Base-by-base conservation (phyloP, 2,113 vertebrate genomes). In the Callipepla squamata region DNA sequence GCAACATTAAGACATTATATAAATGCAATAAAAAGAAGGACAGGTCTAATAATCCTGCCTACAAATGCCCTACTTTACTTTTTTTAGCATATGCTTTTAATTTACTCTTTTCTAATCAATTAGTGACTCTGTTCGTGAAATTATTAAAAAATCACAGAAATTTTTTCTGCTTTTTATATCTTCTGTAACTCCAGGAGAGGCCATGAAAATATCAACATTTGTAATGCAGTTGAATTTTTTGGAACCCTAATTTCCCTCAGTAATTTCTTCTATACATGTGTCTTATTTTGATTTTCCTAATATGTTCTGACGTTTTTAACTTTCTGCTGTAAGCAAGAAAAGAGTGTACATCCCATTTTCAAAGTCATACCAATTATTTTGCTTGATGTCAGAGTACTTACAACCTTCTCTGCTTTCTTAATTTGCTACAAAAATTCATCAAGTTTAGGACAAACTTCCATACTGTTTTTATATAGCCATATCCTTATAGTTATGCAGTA, bases 141-240 rank as follows among this genome's bases (percentile, higher is more conserved):
- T 82, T 90, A 92, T 80, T 70, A 80, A 85, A 93, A 83, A 83
- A n/a, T 59, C 65, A 6, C 1, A 20, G 81, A 90, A 92, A 26
- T 3, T 53, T 94, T 63, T 73, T 75, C 66, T 93, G 25, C 32
- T 26, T 96, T 96, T 93, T 74, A 94, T 89, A 85, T 83, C n/a
- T 91, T 55, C n/a, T 74, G 15, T 74, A 91, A 80, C 32, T 77
- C 47, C 70, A 61, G 40, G 8, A 85, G 81, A 78, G 32, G 10
- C 25, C n/a, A 19, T 61, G 68, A 80, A 87, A 91, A 70, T 61
- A 82, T 59, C 44, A 89, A 9, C 44, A 68, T 87, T 82, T 47
- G 87, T 82, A 73, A 80, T 59, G 47, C 6, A 68, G 45, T 50
- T 45, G 9, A 80, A 85, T 89, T 78, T 59, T 73, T 80, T 67